These are phyloP conservation scores for Threskiornis aethiopicus DNA, from an alignment of 2,797 vertebrate species.

Conservation along the genomic window DNA sequence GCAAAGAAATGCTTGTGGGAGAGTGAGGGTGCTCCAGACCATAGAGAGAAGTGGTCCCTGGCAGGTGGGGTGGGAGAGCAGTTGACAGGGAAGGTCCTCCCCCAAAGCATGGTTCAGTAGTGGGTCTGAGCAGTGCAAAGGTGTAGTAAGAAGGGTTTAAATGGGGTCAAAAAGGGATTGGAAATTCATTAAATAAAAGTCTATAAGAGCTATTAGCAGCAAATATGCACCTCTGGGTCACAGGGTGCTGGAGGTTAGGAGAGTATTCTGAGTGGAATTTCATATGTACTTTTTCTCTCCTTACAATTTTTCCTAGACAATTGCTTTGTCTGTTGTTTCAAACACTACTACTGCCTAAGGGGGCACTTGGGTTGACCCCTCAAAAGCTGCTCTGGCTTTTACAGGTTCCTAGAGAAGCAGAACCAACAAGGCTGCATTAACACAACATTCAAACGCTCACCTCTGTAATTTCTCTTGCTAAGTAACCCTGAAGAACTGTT, in stretches of 20 bases:
- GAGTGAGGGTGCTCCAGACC: not conserved
- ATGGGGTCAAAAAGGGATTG: not conserved
- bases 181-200: not conserved
- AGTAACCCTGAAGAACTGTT: not conserved
- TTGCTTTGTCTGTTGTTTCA: not conserved
- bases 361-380: not conserved
- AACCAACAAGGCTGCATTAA: not conserved
- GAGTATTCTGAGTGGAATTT: not conserved
- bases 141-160: not conserved
- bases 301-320: not conserved
- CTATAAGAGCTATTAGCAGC: not conserved
- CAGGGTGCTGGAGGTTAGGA: not conserved
- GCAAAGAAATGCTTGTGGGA: not conserved
- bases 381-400: not conserved
- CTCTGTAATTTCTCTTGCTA: rapidly evolving
- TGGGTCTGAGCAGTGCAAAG: not conserved
- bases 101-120: not conserved
- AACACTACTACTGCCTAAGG: not conserved
- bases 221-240: not conserved
- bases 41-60: not conserved
- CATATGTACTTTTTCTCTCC: not conserved
- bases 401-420: not conserved
- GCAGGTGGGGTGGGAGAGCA: not conserved
- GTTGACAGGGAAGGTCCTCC: not conserved
- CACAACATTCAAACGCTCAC: not conserved